phyloP scores from a whole-genome alignment of 2,797 vertebrate species.

The Catharus ustulatus region DNA sequence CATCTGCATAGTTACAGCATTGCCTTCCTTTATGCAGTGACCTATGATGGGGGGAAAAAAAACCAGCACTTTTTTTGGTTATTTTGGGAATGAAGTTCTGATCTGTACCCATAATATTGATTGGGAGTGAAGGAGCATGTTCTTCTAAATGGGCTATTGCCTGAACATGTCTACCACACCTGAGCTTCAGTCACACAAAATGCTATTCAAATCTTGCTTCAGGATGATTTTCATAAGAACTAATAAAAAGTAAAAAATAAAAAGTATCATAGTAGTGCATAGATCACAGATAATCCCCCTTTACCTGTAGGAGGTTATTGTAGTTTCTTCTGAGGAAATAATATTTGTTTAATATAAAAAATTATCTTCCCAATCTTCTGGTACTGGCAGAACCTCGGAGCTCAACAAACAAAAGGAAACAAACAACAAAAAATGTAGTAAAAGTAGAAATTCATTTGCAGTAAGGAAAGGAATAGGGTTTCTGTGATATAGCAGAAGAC shows the following conservation, averaged over 20 bases:
- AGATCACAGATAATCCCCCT: not conserved
- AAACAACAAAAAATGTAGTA: not conserved
- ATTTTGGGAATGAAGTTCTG: not conserved
- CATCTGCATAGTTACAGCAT: not conserved
- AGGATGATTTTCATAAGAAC: not conserved
- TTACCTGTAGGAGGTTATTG: not conserved
- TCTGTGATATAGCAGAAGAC: not conserved
- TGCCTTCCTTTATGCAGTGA: not conserved
- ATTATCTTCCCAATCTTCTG: not conserved
- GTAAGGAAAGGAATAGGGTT: not conserved
- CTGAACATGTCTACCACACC: not conserved
- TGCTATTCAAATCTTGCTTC: not conserved
- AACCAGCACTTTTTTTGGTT: not conserved
- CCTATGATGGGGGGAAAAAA: not conserved
- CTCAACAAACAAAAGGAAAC: not conserved
- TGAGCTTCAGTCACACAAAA: not conserved
- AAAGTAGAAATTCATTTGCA: not conserved
- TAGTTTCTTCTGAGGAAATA: not conserved
- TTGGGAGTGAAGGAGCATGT: not conserved
- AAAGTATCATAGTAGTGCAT: not conserved
- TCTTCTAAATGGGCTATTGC: not conserved
- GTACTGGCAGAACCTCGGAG: not conserved
- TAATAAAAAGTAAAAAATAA: not conserved
- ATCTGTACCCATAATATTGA: not conserved
- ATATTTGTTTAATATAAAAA: not conserved